phyloP scores from a whole-genome alignment of 2,888 invertebrate species.

The Philopedon plagiatum region DNA sequence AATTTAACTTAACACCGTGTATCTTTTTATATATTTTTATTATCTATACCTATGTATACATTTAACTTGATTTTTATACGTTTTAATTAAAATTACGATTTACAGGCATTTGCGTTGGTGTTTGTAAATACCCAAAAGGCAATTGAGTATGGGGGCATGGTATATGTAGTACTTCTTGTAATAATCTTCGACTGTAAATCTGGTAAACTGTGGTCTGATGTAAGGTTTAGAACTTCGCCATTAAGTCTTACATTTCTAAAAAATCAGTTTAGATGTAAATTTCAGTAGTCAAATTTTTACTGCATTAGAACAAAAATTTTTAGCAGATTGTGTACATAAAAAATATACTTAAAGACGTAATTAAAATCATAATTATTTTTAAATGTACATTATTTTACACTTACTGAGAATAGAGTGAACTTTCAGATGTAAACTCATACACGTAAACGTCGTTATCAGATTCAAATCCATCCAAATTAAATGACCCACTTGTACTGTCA shows the following conservation, averaged over 20 bases:
- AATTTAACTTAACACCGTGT: too few relatives aligned
- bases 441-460: not conserved
- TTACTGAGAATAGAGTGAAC: conserved; percentile 37
- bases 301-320: too few relatives aligned
- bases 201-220: conserved; percentile 9
- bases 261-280: too few relatives aligned
- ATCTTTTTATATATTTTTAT: too few relatives aligned
- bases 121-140: conserved; percentile 23
- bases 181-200: not conserved
- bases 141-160: conserved; percentile 13
- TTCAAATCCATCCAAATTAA: conserved; percentile 5
- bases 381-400: too few relatives aligned
- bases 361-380: too few relatives aligned
- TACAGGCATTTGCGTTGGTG: conserved; percentile 7
- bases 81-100: too few relatives aligned
- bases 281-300: too few relatives aligned
- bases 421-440: conserved; percentile 27
- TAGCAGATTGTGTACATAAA: too few relatives aligned
- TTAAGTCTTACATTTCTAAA: not conserved
- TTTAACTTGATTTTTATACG: too few relatives aligned
- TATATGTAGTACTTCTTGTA: not conserved
- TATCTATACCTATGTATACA: too few relatives aligned
- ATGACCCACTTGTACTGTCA: not conserved
- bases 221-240: conserved; percentile 4
- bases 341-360: not conserved